Evolutionary conservation across 2,113 vertebrate genomes (phyloP), one percentile per base, ranked within the genome.

Genomic region (Colinus virginianus): DNA sequence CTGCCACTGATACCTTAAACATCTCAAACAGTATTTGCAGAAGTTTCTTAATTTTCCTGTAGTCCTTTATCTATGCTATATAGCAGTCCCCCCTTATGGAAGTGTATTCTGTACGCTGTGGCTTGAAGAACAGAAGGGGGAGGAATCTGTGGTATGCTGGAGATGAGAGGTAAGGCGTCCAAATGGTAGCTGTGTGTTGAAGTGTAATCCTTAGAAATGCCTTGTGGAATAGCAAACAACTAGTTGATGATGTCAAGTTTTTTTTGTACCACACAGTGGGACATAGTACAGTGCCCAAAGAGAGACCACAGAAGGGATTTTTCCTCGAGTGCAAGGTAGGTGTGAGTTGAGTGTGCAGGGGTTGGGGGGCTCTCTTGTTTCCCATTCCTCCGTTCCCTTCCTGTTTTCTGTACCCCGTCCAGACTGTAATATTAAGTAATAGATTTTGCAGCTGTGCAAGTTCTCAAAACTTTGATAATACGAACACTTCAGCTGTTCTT

Each of bases 151-250:
- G 67, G 11, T 70, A 20, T 75, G 66, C 62, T 85, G 84, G n/a
- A 78, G 80, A 6, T 68, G 26, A 85, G 78, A 89, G 82, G 61
- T 85, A 88, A 94, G 87, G 40, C 68, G 68, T 87, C 61, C 48
- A 68, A 79, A 70, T 45, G 22, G 56, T 63, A 49, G 55, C 49
- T 84, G 32, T 40, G 19, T 59, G 93, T 90, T 83, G 19, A 58
- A 92, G 85, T 55, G 38, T 9, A 85, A 78, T 75, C 36, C 42
- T 38, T 79, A 49, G 25, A 92, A 89, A 74, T 91, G 46, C 68
- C 26, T 4, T 38, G 43, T 79, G 55, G 32, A 87, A 63, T 53
- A 70, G 34, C 70, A 88, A 4, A 4, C 45, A 79, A 13, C 13
- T 30, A 43, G 46, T 5, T 77, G 43, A 64, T 85, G 62, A 16